Evolutionary conservation across 2,888 invertebrate genomes (phyloP).

Genomic region (Lissocephala sabroskyi): DNA sequence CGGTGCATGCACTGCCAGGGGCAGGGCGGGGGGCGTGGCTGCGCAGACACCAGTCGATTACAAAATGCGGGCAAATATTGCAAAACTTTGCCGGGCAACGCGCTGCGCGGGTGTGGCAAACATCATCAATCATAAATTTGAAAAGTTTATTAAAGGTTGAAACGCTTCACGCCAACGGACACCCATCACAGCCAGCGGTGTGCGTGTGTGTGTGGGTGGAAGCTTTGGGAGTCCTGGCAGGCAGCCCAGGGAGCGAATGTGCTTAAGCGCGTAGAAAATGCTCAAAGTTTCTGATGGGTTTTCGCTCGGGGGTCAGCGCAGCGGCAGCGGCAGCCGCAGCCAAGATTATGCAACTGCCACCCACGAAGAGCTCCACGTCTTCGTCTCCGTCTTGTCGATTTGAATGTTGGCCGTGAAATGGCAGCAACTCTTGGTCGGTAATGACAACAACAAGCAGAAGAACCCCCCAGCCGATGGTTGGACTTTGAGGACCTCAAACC

Average conservation of each 20-base stretch:
- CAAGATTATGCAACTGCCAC: constrained; percentile 25
- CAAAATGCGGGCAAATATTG: constrained; percentile 34
- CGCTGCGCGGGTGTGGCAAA: constrained; percentile 15
- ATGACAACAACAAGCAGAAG: no score
- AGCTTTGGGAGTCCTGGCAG: no score
- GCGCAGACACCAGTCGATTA: constrained; percentile 42
- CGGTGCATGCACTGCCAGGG: constrained; percentile 18
- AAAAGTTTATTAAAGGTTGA: constrained; percentile 48
- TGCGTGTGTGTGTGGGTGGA: background rate
- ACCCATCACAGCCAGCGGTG: constrained; percentile 5
- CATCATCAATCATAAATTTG: constrained; percentile 59
- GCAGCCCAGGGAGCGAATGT: constrained; percentile 19
- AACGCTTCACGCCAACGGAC: constrained; percentile 9
- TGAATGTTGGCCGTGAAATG: constrained; percentile 32
- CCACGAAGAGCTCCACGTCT: no score
- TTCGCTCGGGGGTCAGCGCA: constrained; percentile 15
- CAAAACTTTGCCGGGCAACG: constrained; percentile 1
- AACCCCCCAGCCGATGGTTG: no score
- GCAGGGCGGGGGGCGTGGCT: constrained; percentile 24
- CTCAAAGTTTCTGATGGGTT: constrained; percentile 54
- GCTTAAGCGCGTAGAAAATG: constrained; percentile 32
- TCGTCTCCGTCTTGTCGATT: constrained; percentile 30
- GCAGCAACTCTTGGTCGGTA: no score
- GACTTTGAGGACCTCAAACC: no score
- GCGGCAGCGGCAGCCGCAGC: no score